phyloP scores from a whole-genome alignment of 2,797 vertebrate genomes.

The Hippoglossus hippoglossus region DNA sequence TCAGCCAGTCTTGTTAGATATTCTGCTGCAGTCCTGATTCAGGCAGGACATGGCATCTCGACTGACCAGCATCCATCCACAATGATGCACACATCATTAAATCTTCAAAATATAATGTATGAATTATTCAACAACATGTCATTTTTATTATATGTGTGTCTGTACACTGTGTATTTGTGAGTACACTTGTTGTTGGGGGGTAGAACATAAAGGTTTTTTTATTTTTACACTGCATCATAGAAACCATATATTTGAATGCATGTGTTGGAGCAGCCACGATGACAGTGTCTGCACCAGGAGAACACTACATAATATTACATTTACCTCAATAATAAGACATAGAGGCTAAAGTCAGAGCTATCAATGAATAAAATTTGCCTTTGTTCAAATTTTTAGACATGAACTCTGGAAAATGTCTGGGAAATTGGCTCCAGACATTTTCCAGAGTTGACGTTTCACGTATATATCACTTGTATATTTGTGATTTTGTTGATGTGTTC shows the following conservation, averaged over 20 bases:
- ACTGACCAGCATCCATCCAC: slow-evolving; percentile 67
- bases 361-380: no score
- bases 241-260: not conserved
- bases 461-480: no score
- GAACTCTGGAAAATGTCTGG: no score
- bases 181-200: not conserved
- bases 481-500: no score
- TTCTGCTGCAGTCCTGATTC: slow-evolving; percentile 65
- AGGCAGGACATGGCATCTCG: slow-evolving; percentile 64
- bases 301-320: not conserved
- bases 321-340: not conserved
- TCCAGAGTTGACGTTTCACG: no score
- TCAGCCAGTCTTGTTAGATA: slow-evolving; percentile 62
- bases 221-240: not conserved
- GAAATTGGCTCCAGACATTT: no score
- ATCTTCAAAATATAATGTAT: slow-evolving; percentile 68
- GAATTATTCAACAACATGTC: slow-evolving; percentile 78
- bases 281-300: not conserved
- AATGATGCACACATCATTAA: slow-evolving; percentile 75
- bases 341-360: no score
- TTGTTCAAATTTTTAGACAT: no score
- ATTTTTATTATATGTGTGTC: slow-evolving; percentile 39
- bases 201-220: not conserved
- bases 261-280: not conserved
- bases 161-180: not conserved